Evolutionary conservation across 1,140 invertebrate genomes (phyloP).

Genomic region (Diorhabda sublineata): DNA sequence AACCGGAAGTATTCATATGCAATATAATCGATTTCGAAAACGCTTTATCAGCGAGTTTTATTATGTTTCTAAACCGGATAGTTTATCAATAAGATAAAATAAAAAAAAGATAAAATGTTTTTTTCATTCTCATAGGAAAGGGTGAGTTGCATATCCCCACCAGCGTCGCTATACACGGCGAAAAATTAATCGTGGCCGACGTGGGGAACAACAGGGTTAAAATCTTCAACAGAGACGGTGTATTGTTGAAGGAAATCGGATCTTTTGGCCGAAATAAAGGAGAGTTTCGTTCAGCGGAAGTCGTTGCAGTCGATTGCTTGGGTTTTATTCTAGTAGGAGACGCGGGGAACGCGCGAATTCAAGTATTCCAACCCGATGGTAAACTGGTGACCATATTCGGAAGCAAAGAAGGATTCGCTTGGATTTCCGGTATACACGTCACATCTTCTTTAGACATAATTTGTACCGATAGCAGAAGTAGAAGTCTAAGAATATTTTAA

Average conservation of each 20-base stretch:
- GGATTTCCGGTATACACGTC: slow-evolving; percentile 66
- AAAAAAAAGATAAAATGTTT: too few relatives aligned
- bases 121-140: slow-evolving; percentile 26
- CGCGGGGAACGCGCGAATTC: slow-evolving; percentile 70
- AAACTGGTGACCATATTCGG: slow-evolving; percentile 62
- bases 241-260: slow-evolving; percentile 55
- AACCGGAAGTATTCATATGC: too few relatives aligned
- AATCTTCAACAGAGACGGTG: slow-evolving; percentile 53
- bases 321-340: slow-evolving; percentile 74
- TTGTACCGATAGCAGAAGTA: slow-evolving; percentile 66
- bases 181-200: slow-evolving; percentile 57
- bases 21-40: too few relatives aligned
- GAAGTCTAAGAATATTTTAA: slow-evolving; percentile 66
- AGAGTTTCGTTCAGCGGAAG: slow-evolving; percentile 63
- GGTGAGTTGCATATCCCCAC: slow-evolving; percentile 61
- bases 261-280: slow-evolving; percentile 57
- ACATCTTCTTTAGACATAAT: slow-evolving; percentile 63
- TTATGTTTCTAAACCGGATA: too few relatives aligned
- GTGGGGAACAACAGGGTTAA: slow-evolving; percentile 65
- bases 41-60: too few relatives aligned
- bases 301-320: slow-evolving; percentile 63
- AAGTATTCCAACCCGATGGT: slow-evolving; percentile 66
- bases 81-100: too few relatives aligned
- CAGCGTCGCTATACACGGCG: slow-evolving; percentile 57
- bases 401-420: slow-evolving; percentile 61